These are phyloP conservation scores for Hirudinaria manillensis DNA, from an alignment of 2,888 invertebrate species.

Conservation along the genomic window DNA sequence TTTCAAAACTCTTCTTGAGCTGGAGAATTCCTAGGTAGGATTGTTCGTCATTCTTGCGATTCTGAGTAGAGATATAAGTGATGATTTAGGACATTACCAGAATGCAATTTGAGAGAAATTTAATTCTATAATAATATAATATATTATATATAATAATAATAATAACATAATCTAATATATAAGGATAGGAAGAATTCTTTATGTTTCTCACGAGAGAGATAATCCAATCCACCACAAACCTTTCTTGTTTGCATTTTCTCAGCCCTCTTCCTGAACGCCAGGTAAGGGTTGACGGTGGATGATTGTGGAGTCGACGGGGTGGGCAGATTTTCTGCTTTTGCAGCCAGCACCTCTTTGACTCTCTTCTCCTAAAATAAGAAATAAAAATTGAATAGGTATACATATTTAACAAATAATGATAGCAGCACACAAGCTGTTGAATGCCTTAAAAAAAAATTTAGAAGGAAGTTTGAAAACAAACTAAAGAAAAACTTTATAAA, in stretches of 20 bases:
- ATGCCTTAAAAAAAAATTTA: too few species aligned
- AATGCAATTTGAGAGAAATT: background rate
- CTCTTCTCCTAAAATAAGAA: slow-evolving; percentile 74
- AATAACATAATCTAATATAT: too few species aligned
- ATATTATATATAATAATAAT: too few species aligned
- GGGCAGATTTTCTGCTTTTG: background rate
- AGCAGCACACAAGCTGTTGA: too few species aligned
- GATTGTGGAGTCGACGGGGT: background rate
- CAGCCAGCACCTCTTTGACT: slow-evolving; percentile 42
- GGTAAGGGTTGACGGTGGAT: slow-evolving; percentile 83
- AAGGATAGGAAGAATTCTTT: background rate
- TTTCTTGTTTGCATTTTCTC: slow-evolving; percentile 99
- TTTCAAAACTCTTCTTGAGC: slow-evolving; percentile 80
- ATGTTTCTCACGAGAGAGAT: background rate
- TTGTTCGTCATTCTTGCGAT: slow-evolving; percentile 94
- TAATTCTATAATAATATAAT: background rate
- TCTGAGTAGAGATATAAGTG: slow-evolving; percentile 53
- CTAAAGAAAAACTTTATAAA: background rate
- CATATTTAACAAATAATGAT: too few species aligned
- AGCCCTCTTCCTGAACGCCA: slow-evolving; percentile 90
- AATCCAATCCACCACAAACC: slow-evolving; percentile 41
- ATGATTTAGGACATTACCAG: background rate
- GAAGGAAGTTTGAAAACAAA: slow-evolving; percentile 1
- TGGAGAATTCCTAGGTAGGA: slow-evolving; percentile 99
- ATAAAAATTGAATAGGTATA: slow-evolving; percentile 46